Conservation (phyloP, 2,113 vertebrate species). For the Oceanodroma tethys region DNA sequence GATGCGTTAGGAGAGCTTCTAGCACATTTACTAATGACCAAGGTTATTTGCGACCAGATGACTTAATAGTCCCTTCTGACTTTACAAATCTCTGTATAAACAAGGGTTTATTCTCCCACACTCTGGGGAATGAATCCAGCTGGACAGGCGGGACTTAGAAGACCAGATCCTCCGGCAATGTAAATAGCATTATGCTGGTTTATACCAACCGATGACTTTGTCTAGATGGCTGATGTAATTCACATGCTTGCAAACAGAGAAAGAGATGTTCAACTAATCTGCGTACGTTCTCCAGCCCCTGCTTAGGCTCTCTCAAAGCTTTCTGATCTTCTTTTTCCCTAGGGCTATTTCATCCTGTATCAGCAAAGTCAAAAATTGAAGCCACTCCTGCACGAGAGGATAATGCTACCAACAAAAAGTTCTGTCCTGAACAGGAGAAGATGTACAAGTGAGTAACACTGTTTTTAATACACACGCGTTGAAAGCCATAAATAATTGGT, state of each 20-base stretch:
- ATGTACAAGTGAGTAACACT: neutral
- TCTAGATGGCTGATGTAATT: neutral
- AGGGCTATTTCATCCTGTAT: neutral
- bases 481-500: conserved; percentile 25
- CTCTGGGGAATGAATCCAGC: conserved; percentile 21
- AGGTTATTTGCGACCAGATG: neutral
- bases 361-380: neutral
- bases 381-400: neutral
- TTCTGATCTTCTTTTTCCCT: neutral
- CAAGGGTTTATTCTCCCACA: conserved; percentile 12
- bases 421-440: neutral
- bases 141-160: neutral
- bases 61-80: conserved; percentile 31
- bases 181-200: neutral
- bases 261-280: neutral
- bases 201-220: neutral
- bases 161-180: neutral
- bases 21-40: neutral
- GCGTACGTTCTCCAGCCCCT: neutral
- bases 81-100: conserved; percentile 26
- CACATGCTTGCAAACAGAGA: neutral
- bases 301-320: neutral
- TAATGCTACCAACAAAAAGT: neutral
- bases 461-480: neutral
- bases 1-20: neutral